Base-by-base conservation (phyloP, 2,888 invertebrate species). In the Crioceris asparagi region DNA sequence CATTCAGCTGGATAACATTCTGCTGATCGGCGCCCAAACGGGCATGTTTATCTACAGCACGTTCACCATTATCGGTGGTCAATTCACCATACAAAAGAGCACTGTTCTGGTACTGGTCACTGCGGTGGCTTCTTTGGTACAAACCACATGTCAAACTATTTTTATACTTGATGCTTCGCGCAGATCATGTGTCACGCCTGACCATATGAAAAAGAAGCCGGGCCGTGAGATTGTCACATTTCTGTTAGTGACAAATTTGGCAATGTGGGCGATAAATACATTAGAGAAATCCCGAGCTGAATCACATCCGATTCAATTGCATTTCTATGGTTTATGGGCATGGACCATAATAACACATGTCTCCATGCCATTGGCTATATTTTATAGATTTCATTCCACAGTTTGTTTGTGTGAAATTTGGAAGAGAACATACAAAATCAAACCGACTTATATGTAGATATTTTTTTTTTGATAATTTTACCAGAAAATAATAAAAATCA, bases 331-430 rank as follows among this genome's bases (percentile, higher is more conserved):
- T 0, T 74, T 82, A 1, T 87, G 87, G 86, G 84, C 84, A 2
- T 91, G 90, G 90, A 86, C 87, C 0, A 84, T 90, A 49, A 87
- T 91, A 50, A 86, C 85, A 0, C 87, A 90, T 57, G 80, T 88
- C 0, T 84, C 86, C 0, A 86, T 87, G 79, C 90, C 90, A 0
- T 66, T 91, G 31, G 85, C 85, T 0, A 88, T 90, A 50, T 90
- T 90, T 66, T 91, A 87, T 64, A 70, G 91, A 27, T 91, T 91
- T 58, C 90, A 91, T 62, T 88, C 88, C 2, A 87, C 90, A 1
- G 90, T 91, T 50, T 91, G 91, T 61, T 72, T 92, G 14, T 90
- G 88, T 54, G 90, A 91, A 62, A 83, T 92, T 38, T 92, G 91
- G 91, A 91, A 88, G 60, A 77, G 81, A 44, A 80, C 86, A 33